A percentile compares a stretch with the other conserved stretches of the same genome.
These are phyloP conservation scores for Enteromius treurensis DNA, from an alignment of 2,797 vertebrate species.

Conservation along the genomic window DNA sequence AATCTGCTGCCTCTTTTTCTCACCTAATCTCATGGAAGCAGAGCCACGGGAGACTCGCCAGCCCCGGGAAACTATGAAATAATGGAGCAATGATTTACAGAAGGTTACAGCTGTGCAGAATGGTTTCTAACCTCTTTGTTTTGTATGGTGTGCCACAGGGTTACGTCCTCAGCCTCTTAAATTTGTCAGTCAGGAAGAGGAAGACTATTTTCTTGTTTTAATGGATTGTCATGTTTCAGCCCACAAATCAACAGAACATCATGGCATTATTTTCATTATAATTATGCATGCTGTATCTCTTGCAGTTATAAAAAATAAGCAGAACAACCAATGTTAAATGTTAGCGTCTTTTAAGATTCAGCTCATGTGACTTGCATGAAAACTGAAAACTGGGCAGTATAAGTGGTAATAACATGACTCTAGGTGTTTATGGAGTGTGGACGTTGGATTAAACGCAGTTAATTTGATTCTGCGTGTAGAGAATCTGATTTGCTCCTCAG, in stretches of 20 bases:
- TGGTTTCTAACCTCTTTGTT: not conserved
- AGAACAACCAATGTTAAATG: not conserved
- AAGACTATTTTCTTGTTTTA: not conserved
- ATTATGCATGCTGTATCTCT: no score
- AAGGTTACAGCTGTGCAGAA: not conserved
- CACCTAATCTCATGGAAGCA: slow-evolving; percentile 33
- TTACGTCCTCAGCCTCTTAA: not conserved
- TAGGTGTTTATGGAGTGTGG: not conserved
- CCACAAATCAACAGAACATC: not conserved
- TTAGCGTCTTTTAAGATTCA: not conserved
- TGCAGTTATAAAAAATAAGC: not conserved
- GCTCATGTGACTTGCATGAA: not conserved
- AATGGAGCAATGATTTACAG: slow-evolving; percentile 14
- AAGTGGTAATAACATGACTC: not conserved
- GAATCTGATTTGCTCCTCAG: not conserved
- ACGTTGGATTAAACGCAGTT: not conserved
- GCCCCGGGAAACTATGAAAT: slow-evolving; percentile 1
- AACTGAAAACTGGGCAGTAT: not conserved
- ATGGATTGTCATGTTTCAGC: not conserved
- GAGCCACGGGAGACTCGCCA: slow-evolving; percentile 6
- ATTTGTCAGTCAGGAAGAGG: not conserved
- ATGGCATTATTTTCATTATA: not conserved
- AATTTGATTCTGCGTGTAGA: not conserved
- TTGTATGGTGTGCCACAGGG: not conserved
- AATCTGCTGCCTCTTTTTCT: slow-evolving; percentile 39